Evolutionary conservation across 1,140 invertebrate species (phyloP).

Genomic region (Pseudomyrmex dendroicus): DNA sequence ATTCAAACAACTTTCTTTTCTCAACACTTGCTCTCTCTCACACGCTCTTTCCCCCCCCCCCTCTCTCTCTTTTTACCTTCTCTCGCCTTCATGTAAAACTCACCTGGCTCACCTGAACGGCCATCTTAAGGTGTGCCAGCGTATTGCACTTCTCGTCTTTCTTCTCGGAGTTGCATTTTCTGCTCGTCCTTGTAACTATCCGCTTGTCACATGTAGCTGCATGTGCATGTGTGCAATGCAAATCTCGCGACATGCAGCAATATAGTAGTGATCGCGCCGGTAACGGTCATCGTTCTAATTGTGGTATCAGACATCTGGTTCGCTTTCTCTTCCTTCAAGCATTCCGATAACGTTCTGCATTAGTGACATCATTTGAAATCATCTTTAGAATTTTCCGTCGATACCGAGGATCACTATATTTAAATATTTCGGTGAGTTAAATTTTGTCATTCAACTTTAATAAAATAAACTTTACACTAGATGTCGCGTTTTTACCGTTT

Average conservation of each 20-base stretch:
- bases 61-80: slow-evolving; percentile 50
- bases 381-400: background rate
- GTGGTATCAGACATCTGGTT: background rate
- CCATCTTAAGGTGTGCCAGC: slow-evolving; percentile 70
- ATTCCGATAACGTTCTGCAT: background rate
- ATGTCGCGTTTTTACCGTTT: background rate
- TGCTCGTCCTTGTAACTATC: slow-evolving; percentile 56
- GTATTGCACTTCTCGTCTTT: slow-evolving; percentile 67
- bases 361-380: slow-evolving; percentile 31
- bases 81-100: slow-evolving; percentile 67
- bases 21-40: slow-evolving; percentile 9
- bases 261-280: background rate
- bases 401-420: background rate
- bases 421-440: slow-evolving; percentile 13
- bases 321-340: background rate
- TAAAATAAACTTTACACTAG: background rate
- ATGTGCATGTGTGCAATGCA: slow-evolving; percentile 34
- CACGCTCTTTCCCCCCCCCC: slow-evolving; percentile 66
- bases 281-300: background rate
- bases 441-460: background rate
- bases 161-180: slow-evolving; percentile 48
- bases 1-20: background rate
- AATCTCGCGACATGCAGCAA: slow-evolving; percentile 36
- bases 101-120: slow-evolving; percentile 66
- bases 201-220: slow-evolving; percentile 28